Base-by-base conservation (phyloP, 2,888 invertebrate species). In the Drosophila seclusa region DNA sequence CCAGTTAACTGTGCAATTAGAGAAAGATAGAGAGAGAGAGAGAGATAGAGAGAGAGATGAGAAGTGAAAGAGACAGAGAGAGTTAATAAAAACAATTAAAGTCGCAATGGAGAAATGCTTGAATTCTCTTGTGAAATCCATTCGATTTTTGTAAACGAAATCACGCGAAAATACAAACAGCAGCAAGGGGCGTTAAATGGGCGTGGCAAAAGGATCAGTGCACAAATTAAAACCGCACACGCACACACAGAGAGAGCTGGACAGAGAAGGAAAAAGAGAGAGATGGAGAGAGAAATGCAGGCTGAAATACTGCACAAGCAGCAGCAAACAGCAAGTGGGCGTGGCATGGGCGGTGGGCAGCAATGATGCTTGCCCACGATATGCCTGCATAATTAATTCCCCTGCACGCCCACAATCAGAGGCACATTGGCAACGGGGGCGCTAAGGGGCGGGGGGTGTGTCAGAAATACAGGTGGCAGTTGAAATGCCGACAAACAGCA, bases 341-440 rank as follows among this genome's bases (percentile, higher is more conserved):
- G 53, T 31, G 40, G n/a, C 13, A 31, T 16, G n/a, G 40, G 24
- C 18, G 61, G 32, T 21, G 48, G 50, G 45, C 31, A 45, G 65
- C 73, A 70, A 76, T 77, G 78, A 72, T 83, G 80, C 78, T 78
- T 83, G 73, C 82, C 82, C 82, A 87, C 83, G 89, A 87, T 89
- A 87, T 78, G 87, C 87, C 83, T 87, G 89, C 88, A 87, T 87
- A 87, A 87, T 87, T 87, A 89, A 87, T 85, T 85, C 68, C 78
- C 75, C 61, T 70, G 34, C 69, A 73, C 73, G 64, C 66, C 58
- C 63, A 65, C 69, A 60, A 49, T 54, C 62, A 18, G 24, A 27
- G 34, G 13, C 27, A 24, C 36, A 38, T 2, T 2, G 21, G 27
- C 27, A 67, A 49, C 18, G 18, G 31, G n/a, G 27, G 27, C 13